These are phyloP conservation scores for Selene dorsalis DNA, from an alignment of 2,797 vertebrate species.

Conservation along the genomic window DNA sequence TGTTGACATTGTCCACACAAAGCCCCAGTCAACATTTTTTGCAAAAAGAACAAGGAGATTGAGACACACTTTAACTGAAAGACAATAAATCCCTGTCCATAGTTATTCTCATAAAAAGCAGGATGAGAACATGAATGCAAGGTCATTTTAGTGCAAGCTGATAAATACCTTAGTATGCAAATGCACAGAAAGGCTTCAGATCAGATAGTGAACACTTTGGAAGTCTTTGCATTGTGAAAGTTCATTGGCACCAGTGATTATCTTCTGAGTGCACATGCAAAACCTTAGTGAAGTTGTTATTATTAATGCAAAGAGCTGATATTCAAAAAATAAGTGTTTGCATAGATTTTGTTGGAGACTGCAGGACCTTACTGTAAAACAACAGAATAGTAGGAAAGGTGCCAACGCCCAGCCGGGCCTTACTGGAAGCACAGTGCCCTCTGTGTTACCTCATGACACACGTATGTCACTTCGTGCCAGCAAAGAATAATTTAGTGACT, in stretches of 20 bases:
- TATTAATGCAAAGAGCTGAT: not conserved
- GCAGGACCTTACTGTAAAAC: constrained; percentile 32
- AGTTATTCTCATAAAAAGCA: not conserved
- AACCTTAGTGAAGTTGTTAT: constrained; percentile 12
- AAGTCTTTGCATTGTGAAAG: not conserved
- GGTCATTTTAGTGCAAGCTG: constrained; percentile 1
- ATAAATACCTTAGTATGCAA: constrained; percentile 8
- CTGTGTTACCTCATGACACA: constrained; percentile 60
- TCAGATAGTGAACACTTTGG: not conserved
- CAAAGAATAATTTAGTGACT: constrained; percentile 13
- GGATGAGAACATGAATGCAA: not conserved
- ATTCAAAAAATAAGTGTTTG: constrained; percentile 15
- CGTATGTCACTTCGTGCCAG: constrained; percentile 35
- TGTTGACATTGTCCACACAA: constrained; percentile 24
- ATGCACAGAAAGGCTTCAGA: not conserved
- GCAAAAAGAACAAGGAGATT: not conserved
- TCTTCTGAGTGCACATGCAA: constrained; percentile 7
- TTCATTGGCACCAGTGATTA: not conserved
- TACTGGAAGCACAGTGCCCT: constrained; percentile 70
- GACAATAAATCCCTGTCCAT: constrained; percentile 16
- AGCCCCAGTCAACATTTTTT: constrained; percentile 9
- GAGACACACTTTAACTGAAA: not conserved
- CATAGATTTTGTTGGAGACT: not conserved
- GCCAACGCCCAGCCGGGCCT: constrained; percentile 44
- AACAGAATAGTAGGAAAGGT: constrained; percentile 50